Percentiles rank a stretch among this genome's conserved stretches.
phyloP scores from a whole-genome alignment of 1,140 invertebrate genomes.

The Triops longicaudatus region DNA sequence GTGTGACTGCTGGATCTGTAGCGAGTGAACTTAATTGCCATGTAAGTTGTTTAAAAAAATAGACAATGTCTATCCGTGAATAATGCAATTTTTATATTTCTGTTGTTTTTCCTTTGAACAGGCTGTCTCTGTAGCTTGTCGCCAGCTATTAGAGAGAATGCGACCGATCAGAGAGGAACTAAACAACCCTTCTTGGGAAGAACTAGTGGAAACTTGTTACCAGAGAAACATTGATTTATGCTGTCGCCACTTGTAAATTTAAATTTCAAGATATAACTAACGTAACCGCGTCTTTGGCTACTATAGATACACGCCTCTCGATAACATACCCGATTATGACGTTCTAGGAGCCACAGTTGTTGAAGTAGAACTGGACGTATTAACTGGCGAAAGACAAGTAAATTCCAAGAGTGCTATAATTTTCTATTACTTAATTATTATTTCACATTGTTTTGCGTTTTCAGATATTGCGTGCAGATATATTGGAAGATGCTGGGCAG shows the following conservation, averaged over 20 bases:
- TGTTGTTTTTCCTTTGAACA: slow-evolving; percentile 33
- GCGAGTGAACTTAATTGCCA: slow-evolving; percentile 59
- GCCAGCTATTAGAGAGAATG: slow-evolving; percentile 52
- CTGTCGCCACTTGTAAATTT: slow-evolving; percentile 51
- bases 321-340: slow-evolving; percentile 48
- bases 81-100: not conserved
- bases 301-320: slow-evolving; percentile 31
- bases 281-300: not conserved
- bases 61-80: not conserved
- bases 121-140: slow-evolving; percentile 60
- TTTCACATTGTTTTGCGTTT: no score
- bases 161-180: slow-evolving; percentile 52
- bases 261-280: not conserved
- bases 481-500: slow-evolving; percentile 64
- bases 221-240: slow-evolving; percentile 53
- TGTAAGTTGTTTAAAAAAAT: no score
- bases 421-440: not conserved
- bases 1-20: slow-evolving; percentile 58
- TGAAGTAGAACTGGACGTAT: slow-evolving; percentile 65
- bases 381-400: slow-evolving; percentile 53
- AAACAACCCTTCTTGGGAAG: slow-evolving; percentile 53
- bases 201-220: slow-evolving; percentile 51
- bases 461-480: slow-evolving; percentile 51
- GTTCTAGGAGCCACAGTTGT: slow-evolving; percentile 53
- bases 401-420: not conserved